Conservation (phyloP, 2,888 invertebrate species). For the Galerucella calmariensis region DNA sequence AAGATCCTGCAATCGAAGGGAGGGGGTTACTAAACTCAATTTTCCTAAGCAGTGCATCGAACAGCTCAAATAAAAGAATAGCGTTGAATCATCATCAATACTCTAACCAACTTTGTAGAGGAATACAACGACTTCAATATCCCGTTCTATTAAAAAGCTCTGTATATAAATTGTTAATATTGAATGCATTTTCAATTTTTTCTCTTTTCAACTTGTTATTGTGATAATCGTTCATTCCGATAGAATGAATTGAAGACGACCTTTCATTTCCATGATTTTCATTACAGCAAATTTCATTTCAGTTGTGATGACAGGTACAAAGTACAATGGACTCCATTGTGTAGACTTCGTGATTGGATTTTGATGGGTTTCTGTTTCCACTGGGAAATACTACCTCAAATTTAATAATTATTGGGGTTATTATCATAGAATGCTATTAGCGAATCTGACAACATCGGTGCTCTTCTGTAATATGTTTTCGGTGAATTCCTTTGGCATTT, state of each 20-base stretch:
- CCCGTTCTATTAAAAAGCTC: too few species aligned
- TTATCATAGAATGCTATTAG: conserved; percentile 17
- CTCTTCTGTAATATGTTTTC: conserved; percentile 1
- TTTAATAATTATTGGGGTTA: conserved; percentile 24
- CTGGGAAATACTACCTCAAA: conserved; percentile 29
- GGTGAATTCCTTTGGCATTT: neutral
- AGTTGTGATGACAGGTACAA: conserved; percentile 19
- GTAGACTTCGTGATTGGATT: conserved; percentile 30
- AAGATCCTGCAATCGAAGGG: too few species aligned
- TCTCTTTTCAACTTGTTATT: neutral
- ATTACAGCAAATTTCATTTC: conserved; percentile 25
- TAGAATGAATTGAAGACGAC: conserved; percentile 21
- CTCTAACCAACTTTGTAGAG: too few species aligned
- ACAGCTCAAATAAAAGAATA: too few species aligned
- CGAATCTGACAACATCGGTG: conserved; percentile 4
- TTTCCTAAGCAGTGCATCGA: too few species aligned
- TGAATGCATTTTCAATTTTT: too few species aligned
- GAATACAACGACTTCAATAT: too few species aligned
- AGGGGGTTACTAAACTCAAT: too few species aligned
- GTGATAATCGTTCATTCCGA: conserved; percentile 4
- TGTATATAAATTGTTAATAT: too few species aligned
- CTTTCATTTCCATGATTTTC: conserved; percentile 21
- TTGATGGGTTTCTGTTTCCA: conserved; percentile 30
- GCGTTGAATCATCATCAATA: too few species aligned
- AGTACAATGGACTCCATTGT: conserved; percentile 25